Percentiles rank a stretch among this genome's conserved stretches.
Conservation (phyloP, 2,113 vertebrate genomes). For the Corvus moneduloides region DNA sequence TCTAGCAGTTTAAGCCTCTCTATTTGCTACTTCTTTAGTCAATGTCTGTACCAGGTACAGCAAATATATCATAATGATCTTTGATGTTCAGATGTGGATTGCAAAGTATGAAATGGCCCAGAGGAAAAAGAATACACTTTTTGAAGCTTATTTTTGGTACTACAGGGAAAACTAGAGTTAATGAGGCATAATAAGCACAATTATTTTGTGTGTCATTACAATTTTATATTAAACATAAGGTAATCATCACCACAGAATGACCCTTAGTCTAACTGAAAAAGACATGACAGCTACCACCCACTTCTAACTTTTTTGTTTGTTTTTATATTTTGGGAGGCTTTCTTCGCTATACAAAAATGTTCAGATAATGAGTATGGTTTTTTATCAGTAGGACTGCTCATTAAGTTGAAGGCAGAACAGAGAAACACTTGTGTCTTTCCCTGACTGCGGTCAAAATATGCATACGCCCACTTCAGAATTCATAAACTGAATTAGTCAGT, state of each 20-base stretch:
- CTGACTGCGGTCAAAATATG: background rate
- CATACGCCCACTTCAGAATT: conserved; percentile 32
- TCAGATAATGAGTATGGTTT: background rate
- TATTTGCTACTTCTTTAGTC: background rate
- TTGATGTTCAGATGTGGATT: background rate
- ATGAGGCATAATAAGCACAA: background rate
- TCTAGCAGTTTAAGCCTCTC: background rate
- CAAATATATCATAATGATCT: background rate
- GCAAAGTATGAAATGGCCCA: background rate
- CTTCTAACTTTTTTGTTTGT: background rate
- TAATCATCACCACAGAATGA: background rate
- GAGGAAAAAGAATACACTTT: background rate
- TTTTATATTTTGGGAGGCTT: conserved; percentile 1
- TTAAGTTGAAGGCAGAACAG: conserved; percentile 15
- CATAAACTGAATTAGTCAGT: conserved; percentile 35
- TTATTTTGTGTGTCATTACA: background rate
- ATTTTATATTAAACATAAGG: background rate
- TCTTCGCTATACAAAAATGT: background rate
- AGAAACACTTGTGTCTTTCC: conserved; percentile 5
- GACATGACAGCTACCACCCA: background rate
- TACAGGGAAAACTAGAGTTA: background rate
- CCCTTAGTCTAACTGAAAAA: background rate
- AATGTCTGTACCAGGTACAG: background rate
- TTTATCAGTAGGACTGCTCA: background rate
- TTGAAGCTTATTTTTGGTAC: background rate